phyloP scores from a whole-genome alignment of 2,888 invertebrate species.

The Pherbina coryleti region DNA sequence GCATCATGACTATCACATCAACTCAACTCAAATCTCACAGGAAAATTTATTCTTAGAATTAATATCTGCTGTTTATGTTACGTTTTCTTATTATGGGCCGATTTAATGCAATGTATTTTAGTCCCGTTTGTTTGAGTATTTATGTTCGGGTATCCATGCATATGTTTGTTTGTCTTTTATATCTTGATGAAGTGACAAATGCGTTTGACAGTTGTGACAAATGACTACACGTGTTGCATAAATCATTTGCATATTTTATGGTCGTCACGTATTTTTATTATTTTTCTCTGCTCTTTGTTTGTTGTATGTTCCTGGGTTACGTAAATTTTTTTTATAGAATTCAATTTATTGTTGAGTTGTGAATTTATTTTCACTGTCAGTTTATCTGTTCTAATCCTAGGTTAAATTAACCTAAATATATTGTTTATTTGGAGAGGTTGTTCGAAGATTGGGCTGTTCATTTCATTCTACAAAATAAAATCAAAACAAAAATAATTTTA shows the following conservation, averaged over 20 bases:
- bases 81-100: no score
- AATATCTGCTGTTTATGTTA: not conserved
- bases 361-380: not conserved
- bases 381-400: no score
- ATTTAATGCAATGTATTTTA: no score
- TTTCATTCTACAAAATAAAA: no score
- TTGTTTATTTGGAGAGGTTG: no score
- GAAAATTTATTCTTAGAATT: not conserved
- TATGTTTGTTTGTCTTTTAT: not conserved
- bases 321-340: not conserved
- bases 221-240: conserved; percentile 19
- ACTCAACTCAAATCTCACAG: not conserved
- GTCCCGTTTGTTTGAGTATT: not conserved
- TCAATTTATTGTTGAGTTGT: not conserved
- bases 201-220: conserved; percentile 36
- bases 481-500: no score
- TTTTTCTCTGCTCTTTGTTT: conserved; percentile 10
- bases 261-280: conserved; percentile 5
- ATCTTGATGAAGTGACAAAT: not conserved
- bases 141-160: not conserved
- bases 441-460: no score
- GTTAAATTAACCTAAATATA: no score
- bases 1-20: not conserved
- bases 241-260: conserved; percentile 28
- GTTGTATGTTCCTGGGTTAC: not conserved